Base-by-base conservation (phyloP, 1,140 invertebrate species). In the Halictus rubicundus region DNA sequence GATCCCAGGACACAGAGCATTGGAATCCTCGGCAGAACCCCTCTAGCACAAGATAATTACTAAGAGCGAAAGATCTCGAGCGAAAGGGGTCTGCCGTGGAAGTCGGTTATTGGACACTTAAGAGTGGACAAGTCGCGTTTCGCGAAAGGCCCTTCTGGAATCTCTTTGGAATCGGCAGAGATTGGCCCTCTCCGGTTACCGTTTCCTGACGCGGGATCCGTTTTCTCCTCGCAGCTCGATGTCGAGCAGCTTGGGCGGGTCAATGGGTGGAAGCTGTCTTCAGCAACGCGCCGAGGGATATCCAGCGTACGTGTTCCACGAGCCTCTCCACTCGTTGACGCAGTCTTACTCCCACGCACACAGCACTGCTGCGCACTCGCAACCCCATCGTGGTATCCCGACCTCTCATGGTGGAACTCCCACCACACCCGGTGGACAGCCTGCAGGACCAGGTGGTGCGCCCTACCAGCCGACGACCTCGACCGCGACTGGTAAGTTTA, bases 291-390 rank as follows among this genome's bases (percentile, higher is more conserved):
- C 97, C 83, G 94, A 95, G 76, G 96, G 95, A 76, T 98, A 98
- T 93, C 97, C 97, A 12, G 92, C 92, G 61, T 98, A 98, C 94
- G 98, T 99, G 96, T 97, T 99, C 93, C 97, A 98, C 92, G 97
- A 98, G 92, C 96, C 97, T 39, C 93, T 98, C 88, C 95, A 96
- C 90, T 96, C 96, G 63, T 94, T 97, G 49, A 95, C 94, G 68
- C 94, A 94, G 86, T 92, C 92, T 83, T 93, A 92, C 78, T 91
- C 93, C 81, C 91, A 93, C 89, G 92, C 93, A 88, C 90, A 91
- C 63, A 92, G 93, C 82, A 92, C 93, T 59, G 90, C 93, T 66
- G 94, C 93, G 88, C 94, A 93, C 83, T 93, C 92, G 86, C 93
- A 94, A 89, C 91, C 93, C 82, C 92, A 93, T 89, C 92, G 92